phyloP scores from a whole-genome alignment of 2,888 invertebrate genomes.

The Cataglyphis rosenhaueri region DNA sequence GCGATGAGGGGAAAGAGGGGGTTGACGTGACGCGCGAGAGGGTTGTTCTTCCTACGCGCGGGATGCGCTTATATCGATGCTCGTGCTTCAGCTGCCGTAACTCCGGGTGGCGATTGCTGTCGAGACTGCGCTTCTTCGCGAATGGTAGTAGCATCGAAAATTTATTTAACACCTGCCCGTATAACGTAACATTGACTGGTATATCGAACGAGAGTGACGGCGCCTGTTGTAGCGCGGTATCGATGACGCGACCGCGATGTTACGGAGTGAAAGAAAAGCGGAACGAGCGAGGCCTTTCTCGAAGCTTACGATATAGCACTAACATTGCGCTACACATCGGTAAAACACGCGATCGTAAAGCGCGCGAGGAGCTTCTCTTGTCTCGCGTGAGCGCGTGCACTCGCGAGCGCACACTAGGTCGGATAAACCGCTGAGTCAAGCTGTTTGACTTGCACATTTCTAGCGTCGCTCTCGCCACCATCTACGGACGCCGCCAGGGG shows the following conservation, averaged over 20 bases:
- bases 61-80: slow-evolving; percentile 31
- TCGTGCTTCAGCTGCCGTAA: slow-evolving; percentile 12
- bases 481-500: slow-evolving; percentile 75
- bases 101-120: background rate
- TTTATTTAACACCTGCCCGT: slow-evolving; percentile 74
- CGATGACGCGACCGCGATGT: background rate
- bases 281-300: background rate
- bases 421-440: slow-evolving; percentile 83
- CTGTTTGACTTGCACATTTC: slow-evolving; percentile 85
- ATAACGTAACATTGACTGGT: slow-evolving; percentile 37
- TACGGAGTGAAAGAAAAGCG: slow-evolving; percentile 7
- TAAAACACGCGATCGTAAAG: slow-evolving; percentile 76
- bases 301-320: background rate
- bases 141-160: slow-evolving; percentile 63
- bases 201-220: background rate
- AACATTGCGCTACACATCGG: slow-evolving; percentile 62
- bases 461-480: slow-evolving; percentile 77
- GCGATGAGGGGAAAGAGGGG: background rate
- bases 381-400: slow-evolving; percentile 35
- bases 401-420: slow-evolving; percentile 72
- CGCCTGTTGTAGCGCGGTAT: background rate
- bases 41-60: slow-evolving; percentile 2
- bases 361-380: slow-evolving; percentile 53
- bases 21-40: slow-evolving; percentile 31
- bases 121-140: slow-evolving; percentile 31